Base-by-base conservation (phyloP, 2,797 vertebrate species). In the Chelonia mydas region DNA sequence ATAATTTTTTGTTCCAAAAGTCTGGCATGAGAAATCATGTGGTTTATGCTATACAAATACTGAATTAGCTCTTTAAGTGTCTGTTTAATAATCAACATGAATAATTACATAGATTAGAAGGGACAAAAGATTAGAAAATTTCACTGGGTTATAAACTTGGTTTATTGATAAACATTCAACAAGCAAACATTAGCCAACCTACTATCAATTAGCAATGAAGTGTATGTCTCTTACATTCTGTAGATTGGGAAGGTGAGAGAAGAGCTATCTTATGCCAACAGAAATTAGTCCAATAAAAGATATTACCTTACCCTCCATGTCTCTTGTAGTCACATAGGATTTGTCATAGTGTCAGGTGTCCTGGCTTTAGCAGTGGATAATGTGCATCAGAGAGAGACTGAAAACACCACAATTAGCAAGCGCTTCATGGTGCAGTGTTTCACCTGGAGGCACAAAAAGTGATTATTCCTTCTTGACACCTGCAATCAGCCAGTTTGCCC, bases 151-250 rank as follows among this genome's bases (percentile, higher is more conserved):
- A 68, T 68, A 65, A 9, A 17, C 49, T 15, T 77, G 27, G 50
- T 76, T 89, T 85, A 7, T 31, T 54, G 6, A 50, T 88, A 59
- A 90, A 76, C 7, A 81, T 94, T 28, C 2, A 78, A 5, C 3
- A 65, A n/a, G 13, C 33, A 54, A 74, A 79, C 86, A 23, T 74
- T 25, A 5, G 5, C 9, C 6, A 92, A 16, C 15, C 2, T 76
- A 47, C 0, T 16, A 7, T 68, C 72, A 51, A 5, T 83, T 81
- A 77, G 16, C 19, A 77, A 90, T 85, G 31, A 84, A 57, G 6
- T 87, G 53, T 3, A 0, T n/a, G 2, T n/a, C 12, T 86, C 41
- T 47, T 65, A 59, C 83, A 76, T 77, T 23, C 3, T 2, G 65
- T 86, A 21, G 68, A 9, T 59, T 12, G 81, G 85, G 31, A 82